phyloP scores from a whole-genome alignment of 2,797 vertebrate species.

The Pseudochromis fuscus region DNA sequence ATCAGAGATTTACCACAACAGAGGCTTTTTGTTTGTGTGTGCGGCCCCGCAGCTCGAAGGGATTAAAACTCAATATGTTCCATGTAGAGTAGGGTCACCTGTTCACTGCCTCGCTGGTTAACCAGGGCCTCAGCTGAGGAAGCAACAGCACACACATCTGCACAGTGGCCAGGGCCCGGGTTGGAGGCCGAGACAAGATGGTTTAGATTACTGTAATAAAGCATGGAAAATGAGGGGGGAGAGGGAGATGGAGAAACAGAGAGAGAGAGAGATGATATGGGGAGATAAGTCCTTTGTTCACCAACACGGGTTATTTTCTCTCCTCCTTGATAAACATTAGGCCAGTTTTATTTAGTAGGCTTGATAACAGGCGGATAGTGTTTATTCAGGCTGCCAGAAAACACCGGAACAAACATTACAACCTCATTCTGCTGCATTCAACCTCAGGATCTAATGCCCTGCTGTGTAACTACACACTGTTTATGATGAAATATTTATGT shows the following conservation, averaged over 20 bases:
- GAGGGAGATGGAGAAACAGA: conserved; percentile 38
- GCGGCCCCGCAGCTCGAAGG: conserved; percentile 43
- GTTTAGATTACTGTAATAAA: conserved; percentile 80
- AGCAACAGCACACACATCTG: conserved; percentile 38
- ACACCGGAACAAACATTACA: conserved; percentile 68
- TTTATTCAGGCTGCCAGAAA: conserved; percentile 65
- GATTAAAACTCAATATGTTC: conserved; percentile 43
- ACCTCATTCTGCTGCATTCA: conserved; percentile 48
- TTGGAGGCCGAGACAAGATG: conserved; percentile 68
- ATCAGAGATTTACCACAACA: conserved; percentile 32
- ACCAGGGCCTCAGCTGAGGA: conserved; percentile 30
- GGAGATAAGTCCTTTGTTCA: conserved; percentile 77
- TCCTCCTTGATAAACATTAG: conserved; percentile 73
- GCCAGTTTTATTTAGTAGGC: conserved; percentile 74
- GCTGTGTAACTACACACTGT: conserved; percentile 38
- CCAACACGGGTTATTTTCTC: conserved; percentile 67
- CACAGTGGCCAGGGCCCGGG: conserved; percentile 30
- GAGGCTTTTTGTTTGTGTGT: conserved; percentile 50
- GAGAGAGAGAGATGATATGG: conserved; percentile 56
- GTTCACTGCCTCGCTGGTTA: conserved; percentile 36
- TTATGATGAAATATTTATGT: conserved; percentile 44
- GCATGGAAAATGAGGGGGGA: conserved; percentile 72
- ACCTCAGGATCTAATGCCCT: conserved; percentile 27
- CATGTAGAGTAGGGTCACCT: conserved; percentile 23
- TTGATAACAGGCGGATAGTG: conserved; percentile 67